Conservation (phyloP, 2,113 vertebrate species). For the Oncorhynchus nerka region DNA sequence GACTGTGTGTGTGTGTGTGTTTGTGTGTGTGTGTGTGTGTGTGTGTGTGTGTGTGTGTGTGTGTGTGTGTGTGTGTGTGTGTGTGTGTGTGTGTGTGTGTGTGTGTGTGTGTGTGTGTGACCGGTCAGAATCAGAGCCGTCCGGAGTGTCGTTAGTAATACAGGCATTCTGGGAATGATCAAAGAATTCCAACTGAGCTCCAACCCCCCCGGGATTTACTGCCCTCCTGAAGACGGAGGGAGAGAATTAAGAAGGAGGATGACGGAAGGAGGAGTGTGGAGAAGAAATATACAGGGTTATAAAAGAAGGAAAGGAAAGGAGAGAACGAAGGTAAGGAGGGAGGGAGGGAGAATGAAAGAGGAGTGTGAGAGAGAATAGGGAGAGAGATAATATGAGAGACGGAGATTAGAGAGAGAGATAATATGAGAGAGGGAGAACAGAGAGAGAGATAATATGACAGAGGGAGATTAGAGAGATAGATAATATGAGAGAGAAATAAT, state of each 20-base stretch:
- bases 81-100: no score
- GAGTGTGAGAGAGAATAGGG: constrained; percentile 31
- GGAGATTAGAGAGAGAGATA: no score
- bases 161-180: constrained; percentile 53
- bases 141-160: constrained; percentile 45
- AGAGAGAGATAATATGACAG: no score
- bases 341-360: constrained; percentile 50
- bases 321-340: constrained; percentile 5
- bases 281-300: constrained; percentile 33
- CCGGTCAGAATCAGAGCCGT: constrained; percentile 44
- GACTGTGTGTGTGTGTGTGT: no score
- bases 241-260: constrained; percentile 44
- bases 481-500: no score
- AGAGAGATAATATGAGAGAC: no score
- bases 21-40: no score
- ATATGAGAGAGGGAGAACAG: no score
- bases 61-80: no score
- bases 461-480: no score
- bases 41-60: no score
- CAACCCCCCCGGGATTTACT: constrained; percentile 63
- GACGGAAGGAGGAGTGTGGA: constrained; percentile 18
- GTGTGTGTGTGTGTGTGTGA: background rate
- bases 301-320: constrained; percentile 25
- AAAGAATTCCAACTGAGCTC: constrained; percentile 61
- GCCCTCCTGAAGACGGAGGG: constrained; percentile 55